Evolutionary conservation across 2,113 vertebrate species (phyloP).

Genomic region (Todiramphus saurophagus): DNA sequence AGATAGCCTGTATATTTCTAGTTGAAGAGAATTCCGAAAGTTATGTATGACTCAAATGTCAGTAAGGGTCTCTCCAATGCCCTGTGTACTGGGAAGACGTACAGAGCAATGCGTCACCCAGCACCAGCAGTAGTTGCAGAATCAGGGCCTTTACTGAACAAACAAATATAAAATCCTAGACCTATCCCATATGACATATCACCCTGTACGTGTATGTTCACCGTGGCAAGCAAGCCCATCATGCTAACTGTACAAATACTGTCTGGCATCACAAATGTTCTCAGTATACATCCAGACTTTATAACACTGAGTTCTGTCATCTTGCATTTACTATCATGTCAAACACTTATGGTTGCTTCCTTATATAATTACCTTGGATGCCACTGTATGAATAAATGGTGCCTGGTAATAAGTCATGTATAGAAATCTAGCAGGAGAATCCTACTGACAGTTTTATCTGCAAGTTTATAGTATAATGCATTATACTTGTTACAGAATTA

Average conservation of each 20-base stretch:
- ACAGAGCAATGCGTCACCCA: neutral
- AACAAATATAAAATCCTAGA: neutral
- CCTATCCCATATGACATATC: accelerated
- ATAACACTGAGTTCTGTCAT: neutral
- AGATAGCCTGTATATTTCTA: neutral
- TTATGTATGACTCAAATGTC: neutral
- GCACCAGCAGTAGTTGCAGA: neutral
- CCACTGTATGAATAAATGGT: neutral
- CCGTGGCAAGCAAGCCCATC: neutral
- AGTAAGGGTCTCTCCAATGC: neutral
- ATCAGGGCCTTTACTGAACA: neutral
- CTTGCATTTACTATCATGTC: neutral
- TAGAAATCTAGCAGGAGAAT: neutral
- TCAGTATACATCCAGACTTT: neutral
- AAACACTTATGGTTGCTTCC: neutral
- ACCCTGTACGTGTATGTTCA: accelerated
- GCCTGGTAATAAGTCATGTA: neutral
- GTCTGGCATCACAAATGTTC: neutral
- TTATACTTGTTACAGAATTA: neutral
- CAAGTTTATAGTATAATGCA: neutral
- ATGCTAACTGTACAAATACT: neutral
- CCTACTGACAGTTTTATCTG: neutral
- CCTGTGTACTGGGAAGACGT: neutral
- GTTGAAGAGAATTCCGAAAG: neutral
- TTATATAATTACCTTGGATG: neutral